Evolutionary conservation across 1,140 invertebrate genomes (phyloP).

Genomic region (Spodoptera frugiperda): DNA sequence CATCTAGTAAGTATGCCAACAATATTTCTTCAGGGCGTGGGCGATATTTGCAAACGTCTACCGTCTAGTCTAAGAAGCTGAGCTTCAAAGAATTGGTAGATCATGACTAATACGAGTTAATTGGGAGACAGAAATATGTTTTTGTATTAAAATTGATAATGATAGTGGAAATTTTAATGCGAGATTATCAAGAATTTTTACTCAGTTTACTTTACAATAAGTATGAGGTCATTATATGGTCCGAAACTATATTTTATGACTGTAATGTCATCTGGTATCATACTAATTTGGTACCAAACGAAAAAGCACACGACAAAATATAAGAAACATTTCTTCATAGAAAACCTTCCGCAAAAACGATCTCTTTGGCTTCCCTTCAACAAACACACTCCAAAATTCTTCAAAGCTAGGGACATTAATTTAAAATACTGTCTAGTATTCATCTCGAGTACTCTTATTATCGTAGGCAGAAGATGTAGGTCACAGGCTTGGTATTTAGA

Average conservation of each 20-base stretch:
- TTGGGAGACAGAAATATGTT: background rate
- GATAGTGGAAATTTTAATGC: too few relatives aligned
- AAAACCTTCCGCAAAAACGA: too few relatives aligned
- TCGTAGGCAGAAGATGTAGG: conserved; percentile 22
- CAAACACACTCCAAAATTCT: background rate
- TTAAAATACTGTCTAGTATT: conserved; percentile 9
- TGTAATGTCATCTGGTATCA: too few relatives aligned
- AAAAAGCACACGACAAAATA: too few relatives aligned
- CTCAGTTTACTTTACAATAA: too few relatives aligned
- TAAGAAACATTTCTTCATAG: too few relatives aligned
- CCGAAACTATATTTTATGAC: too few relatives aligned
- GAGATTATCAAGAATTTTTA: too few relatives aligned
- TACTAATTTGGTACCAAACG: too few relatives aligned
- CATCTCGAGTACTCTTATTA: conserved; percentile 31
- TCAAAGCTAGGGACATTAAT: background rate
- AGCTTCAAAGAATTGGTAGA: conserved; percentile 2
- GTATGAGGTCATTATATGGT: too few relatives aligned
- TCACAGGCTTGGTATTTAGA: conserved; percentile 27
- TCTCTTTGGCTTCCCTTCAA: too few relatives aligned
- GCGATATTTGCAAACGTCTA: conserved; percentile 28
- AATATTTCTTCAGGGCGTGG: conserved; percentile 9
- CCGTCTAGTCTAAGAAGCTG: background rate
- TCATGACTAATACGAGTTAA: conserved; percentile 25
- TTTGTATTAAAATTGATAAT: too few relatives aligned
- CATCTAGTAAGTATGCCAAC: conserved; percentile 10